Conservation (phyloP, 2,113 vertebrate genomes). For the Zosterops hypoxanthus region DNA sequence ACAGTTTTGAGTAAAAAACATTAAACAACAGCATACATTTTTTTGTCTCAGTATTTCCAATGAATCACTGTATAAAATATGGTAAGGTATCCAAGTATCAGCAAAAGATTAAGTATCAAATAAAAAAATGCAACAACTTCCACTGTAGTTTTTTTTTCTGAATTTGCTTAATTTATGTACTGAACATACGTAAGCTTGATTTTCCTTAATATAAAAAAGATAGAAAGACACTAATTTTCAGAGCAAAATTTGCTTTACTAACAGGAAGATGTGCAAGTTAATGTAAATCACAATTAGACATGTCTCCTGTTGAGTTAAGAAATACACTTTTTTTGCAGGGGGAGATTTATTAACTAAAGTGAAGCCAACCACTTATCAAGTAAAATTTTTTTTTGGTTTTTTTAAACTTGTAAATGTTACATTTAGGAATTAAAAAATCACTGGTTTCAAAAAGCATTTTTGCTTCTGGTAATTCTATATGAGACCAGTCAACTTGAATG, state of each 20-base stretch:
- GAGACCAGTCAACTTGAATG: not conserved
- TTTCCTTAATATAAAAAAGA: not conserved
- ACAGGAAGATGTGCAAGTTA: not conserved
- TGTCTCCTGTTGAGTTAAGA: not conserved
- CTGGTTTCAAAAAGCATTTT: not conserved
- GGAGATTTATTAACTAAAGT: not conserved
- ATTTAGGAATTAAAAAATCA: not conserved
- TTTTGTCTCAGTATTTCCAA: conserved; percentile 29
- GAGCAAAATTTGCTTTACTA: not conserved
- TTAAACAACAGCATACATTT: not conserved
- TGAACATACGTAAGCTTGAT: not conserved
- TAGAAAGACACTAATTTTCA: not conserved
- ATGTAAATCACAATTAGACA: not conserved
- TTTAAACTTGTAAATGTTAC: not conserved
- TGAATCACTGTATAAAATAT: conserved; percentile 11
- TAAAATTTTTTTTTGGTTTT: not conserved
- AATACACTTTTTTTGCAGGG: not conserved
- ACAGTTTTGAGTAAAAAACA: not conserved
- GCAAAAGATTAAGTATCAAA: not conserved
- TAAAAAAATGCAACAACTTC: not conserved
- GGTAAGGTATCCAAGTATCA: not conserved
- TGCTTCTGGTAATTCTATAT: not conserved
- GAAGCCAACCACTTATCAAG: not conserved
- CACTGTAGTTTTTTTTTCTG: not conserved
- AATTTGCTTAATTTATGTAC: not conserved